A percentile compares a stretch with the other conserved stretches of the same genome.
phyloP scores from a whole-genome alignment of 2,113 vertebrate genomes.

The Laterallus jamaicensis region DNA sequence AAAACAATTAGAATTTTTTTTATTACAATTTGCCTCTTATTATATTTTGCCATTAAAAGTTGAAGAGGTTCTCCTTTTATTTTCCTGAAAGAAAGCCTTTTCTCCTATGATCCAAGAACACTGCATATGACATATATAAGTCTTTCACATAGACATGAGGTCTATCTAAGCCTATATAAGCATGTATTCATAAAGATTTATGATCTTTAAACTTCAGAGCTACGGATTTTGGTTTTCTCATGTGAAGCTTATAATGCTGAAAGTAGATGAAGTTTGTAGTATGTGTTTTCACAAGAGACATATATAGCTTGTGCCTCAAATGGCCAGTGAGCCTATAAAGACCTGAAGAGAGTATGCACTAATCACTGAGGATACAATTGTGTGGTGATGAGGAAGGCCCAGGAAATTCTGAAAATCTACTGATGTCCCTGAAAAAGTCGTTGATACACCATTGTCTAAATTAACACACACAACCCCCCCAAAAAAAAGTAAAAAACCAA shows the following conservation, averaged over 20 bases:
- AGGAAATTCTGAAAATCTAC: not conserved
- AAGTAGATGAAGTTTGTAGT: not conserved
- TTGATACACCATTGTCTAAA: not conserved
- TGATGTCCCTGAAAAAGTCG: not conserved
- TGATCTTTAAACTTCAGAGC: not conserved
- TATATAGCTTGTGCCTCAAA: not conserved
- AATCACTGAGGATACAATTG: not conserved
- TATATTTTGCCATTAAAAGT: not conserved
- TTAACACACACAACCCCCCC: not conserved
- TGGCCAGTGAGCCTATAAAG: not conserved
- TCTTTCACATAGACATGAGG: not conserved
- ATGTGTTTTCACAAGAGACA: not conserved
- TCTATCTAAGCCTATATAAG: not conserved
- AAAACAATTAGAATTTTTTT: not conserved
- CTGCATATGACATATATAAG: not conserved
- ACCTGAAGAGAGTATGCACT: not conserved
- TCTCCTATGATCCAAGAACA: not conserved
- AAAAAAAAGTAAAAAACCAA: no score
- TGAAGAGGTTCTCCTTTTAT: not conserved
- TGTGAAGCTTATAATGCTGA: not conserved
- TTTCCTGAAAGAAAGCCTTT: not conserved
- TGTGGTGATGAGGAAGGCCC: not conserved
- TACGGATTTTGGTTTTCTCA: not conserved
- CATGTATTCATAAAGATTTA: not conserved
- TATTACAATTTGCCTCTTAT: not conserved